Conservation (phyloP, 2,113 vertebrate genomes). For the Alectura lathami region DNA sequence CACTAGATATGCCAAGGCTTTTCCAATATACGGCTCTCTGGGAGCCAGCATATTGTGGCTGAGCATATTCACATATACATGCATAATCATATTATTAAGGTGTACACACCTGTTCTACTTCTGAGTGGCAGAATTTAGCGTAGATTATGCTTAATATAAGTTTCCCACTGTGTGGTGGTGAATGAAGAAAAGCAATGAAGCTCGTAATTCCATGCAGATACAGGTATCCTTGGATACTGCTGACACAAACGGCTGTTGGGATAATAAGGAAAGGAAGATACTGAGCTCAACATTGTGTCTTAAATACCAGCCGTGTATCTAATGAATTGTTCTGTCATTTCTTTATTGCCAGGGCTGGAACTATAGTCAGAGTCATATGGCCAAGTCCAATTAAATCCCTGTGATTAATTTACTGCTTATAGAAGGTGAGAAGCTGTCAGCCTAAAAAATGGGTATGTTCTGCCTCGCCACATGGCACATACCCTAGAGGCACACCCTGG, state of each 20-base stretch:
- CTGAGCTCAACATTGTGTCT: neutral
- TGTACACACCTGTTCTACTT: neutral
- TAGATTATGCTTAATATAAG: constrained; percentile 21
- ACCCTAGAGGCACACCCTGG: neutral
- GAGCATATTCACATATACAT: neutral
- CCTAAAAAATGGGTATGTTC: constrained; percentile 12
- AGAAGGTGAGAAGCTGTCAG: constrained; percentile 43
- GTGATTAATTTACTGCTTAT: constrained; percentile 56
- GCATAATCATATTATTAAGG: constrained; percentile 9
- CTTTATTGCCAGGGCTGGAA: constrained; percentile 34
- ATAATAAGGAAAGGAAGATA: constrained; percentile 32
- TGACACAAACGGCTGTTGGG: constrained; percentile 7
- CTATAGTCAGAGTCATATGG: constrained; percentile 5
- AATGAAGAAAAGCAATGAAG: constrained; percentile 55
- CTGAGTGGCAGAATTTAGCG: constrained; percentile 26
- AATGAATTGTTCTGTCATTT: constrained; percentile 54
- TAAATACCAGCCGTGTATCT: constrained; percentile 36
- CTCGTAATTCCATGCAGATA: constrained; percentile 41
- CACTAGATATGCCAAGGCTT: neutral
- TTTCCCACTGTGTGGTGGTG: constrained; percentile 5
- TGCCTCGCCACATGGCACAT: neutral
- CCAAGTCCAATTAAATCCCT: constrained; percentile 45
- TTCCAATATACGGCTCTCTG: neutral
- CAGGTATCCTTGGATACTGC: constrained; percentile 50
- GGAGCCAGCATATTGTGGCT: neutral